Evolutionary conservation across 1,140 invertebrate species (phyloP), one percentile per base, ranked within the genome.

Genomic region (Radopholus similis): DNA sequence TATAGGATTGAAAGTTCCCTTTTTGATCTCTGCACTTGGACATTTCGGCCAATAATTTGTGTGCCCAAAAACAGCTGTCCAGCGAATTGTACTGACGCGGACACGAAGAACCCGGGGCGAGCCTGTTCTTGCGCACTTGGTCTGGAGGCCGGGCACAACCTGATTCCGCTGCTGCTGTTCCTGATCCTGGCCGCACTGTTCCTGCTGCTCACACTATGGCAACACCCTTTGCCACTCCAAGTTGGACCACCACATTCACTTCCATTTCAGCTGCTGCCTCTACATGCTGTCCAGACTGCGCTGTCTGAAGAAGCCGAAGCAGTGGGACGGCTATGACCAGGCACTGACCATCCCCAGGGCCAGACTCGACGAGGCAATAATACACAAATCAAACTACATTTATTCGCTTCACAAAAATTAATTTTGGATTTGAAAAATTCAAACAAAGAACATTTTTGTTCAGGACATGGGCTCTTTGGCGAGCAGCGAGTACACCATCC

Each of bases 401-500:
- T n/a, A n/a, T n/a, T n/a, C n/a, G n/a, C n/a, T n/a, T n/a, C n/a
- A n/a, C n/a, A n/a, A n/a, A n/a, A n/a, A n/a, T n/a, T n/a, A n/a
- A n/a, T n/a, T n/a, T n/a, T n/a, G n/a, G n/a, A n/a, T n/a, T n/a
- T n/a, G 18, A 44, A 58, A 34, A 34, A 4, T n/a, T 42, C 11
- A 42, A 42, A 40, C 80, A 82, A 63, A 77, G 77, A 28, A 63
- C 79, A 13, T 72, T 77, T 9, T 74, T 68, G 66, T 42, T 80
- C 54, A 71, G 37, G 78, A 75, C 55, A 74, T 67, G 23, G 72
- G 77, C 23, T 80, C 80, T 18, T 18, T 76, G 21, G 75, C 37
- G 6, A 76, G 72, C 28, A 73, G 68, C 56, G 79, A 81, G 59
- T 81, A 79, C 63, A 81, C 79, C 18, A 80, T 83, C 44, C 72